phyloP scores from a whole-genome alignment of 2,888 invertebrate species.

The Netelia inedita region DNA sequence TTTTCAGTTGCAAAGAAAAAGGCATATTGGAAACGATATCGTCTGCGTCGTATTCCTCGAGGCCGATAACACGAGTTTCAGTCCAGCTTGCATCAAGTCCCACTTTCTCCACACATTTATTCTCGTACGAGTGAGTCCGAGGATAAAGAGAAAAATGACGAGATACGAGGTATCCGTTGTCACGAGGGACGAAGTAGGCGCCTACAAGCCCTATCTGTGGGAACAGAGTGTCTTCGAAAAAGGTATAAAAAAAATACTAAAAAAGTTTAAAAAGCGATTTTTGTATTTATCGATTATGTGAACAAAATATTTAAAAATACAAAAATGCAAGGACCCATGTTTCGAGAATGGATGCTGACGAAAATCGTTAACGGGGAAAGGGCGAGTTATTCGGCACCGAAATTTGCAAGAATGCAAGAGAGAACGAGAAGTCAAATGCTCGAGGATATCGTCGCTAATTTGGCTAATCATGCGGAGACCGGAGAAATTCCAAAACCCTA shows the following conservation, averaged over 20 bases:
- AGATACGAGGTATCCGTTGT: conserved; percentile 97
- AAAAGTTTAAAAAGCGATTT: conserved; percentile 1
- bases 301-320: neutral
- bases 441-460: conserved; percentile 96
- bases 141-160: conserved; percentile 94
- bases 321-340: conserved; percentile 90
- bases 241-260: conserved; percentile 83
- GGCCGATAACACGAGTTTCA: conserved; percentile 96
- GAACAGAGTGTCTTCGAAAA: conserved; percentile 97
- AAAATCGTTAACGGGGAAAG: conserved; percentile 97
- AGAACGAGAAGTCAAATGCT: conserved; percentile 97
- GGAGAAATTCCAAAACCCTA: conserved; percentile 98
- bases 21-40: conserved; percentile 97
- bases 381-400: conserved; percentile 97
- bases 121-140: conserved; percentile 94
- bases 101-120: conserved; percentile 98
- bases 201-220: conserved; percentile 98
- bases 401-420: conserved; percentile 98
- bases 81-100: conserved; percentile 97
- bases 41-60: conserved; percentile 97
- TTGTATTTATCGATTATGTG: neutral
- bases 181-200: conserved; percentile 97
- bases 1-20: conserved; percentile 92
- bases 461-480: conserved; percentile 97
- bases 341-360: conserved; percentile 96